Evolutionary conservation across 2,888 invertebrate genomes (phyloP), one percentile per base, ranked within the genome.

Genomic region (Pandemis heparana): DNA sequence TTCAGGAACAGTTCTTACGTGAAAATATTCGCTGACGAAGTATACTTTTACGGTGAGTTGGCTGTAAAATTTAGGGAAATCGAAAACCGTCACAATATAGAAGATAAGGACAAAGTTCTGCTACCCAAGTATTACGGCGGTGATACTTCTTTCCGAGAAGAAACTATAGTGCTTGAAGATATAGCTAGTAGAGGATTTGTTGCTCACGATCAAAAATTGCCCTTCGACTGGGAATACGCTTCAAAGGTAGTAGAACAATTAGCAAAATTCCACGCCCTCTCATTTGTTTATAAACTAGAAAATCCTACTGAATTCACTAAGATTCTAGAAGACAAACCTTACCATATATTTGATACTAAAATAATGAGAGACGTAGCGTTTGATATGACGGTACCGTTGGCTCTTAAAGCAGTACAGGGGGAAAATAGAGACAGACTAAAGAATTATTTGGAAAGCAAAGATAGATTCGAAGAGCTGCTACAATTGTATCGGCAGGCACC

Each of bases 211-310:
- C 70, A 66, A 63, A 39, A 56, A 5, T 14, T 66, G 23, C 61
- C 66, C 0, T 51, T 74, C 0, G 62, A 62, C 23, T 71, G 75
- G 77, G 77, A 75, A 38, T 77, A 75, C 48, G 74, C 77, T 18
- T 61, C 69, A 5, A 70, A 46, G 39, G 63, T 62, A 5, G 70
- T 75, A 12, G 75, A 75, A 16, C 67, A 74, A 38, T 62, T 77
- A 60, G 77, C 74, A 5, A 75, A 70, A 63, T 71, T 75, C 41
- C 77, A 77, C 46, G 70, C 77, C 4, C 64, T 77, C n/a, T 77
- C 77, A 10, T 71, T 74, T 38, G 66, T 59, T 51, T 71, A 68
- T 41, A 63, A 65, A 23, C 16, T 62, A n/a, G 65, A 71, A 59
- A 39, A 51, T 59, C 71, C 72, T 14, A 46, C 62, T 9, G 60